Conservation (phyloP, 2,113 vertebrate species). For the Rattus rattus region DNA sequence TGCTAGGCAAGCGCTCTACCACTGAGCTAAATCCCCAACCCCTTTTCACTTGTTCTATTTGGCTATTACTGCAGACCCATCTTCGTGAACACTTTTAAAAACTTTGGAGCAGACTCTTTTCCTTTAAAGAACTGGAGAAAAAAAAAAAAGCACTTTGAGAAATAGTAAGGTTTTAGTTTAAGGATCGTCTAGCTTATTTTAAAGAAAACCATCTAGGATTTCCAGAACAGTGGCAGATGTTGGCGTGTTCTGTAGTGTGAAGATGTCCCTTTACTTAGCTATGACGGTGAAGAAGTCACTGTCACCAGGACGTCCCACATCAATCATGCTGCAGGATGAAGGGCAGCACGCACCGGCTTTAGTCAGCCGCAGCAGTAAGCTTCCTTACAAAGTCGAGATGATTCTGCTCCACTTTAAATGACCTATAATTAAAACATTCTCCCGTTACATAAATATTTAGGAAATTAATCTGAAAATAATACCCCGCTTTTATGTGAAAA, state of each 20-base stretch:
- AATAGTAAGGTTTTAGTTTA: constrained; percentile 7
- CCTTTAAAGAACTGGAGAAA: not conserved
- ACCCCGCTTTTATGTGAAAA: not conserved
- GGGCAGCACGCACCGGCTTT: not conserved
- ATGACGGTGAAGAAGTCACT: not conserved
- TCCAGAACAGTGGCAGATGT: not conserved
- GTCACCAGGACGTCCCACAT: not conserved
- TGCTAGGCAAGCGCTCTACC: too few species aligned
- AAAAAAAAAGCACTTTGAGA: not conserved
- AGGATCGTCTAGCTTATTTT: not conserved
- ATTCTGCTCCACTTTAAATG: not conserved
- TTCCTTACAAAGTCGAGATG: not conserved
- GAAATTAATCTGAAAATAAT: constrained; percentile 34
- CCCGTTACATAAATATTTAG: constrained; percentile 19
- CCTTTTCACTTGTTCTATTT: too few species aligned
- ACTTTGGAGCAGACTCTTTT: not conserved
- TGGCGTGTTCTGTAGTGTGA: not conserved
- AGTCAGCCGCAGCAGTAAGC: not conserved
- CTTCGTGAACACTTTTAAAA: not conserved
- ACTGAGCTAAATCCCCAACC: too few species aligned
- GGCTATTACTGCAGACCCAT: not conserved
- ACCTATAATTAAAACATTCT: not conserved
- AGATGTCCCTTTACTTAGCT: not conserved
- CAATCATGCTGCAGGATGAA: not conserved
- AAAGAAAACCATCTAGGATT: constrained; percentile 8